phyloP scores from a whole-genome alignment of 2,888 invertebrate species.

The Phengaris alcon region DNA sequence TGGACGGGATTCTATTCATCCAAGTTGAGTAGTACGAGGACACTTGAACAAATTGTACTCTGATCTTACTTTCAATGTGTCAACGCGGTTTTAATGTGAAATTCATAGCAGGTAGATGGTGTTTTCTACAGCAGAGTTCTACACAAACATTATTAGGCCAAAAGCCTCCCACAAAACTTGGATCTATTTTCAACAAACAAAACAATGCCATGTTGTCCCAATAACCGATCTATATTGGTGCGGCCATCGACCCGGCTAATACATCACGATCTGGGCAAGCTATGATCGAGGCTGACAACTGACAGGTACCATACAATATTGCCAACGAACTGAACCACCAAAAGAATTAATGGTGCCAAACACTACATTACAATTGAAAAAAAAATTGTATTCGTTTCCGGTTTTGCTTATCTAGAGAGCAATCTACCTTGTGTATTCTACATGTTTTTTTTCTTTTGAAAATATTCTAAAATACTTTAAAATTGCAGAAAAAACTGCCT shows the following conservation, averaged over 20 bases:
- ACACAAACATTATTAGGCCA: neutral
- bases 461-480: too few relatives aligned
- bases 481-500: too few relatives aligned
- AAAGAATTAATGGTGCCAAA: neutral
- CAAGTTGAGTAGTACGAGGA: too few relatives aligned
- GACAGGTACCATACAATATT: conserved; percentile 8
- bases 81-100: neutral
- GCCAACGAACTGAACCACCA: neutral
- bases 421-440: neutral
- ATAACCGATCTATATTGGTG: conserved; percentile 12
- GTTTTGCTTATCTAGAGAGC: neutral
- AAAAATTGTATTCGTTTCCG: neutral
- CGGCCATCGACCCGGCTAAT: conserved; percentile 18
- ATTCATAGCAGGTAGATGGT: too few relatives aligned
- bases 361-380: neutral
- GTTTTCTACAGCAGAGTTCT: too few relatives aligned
- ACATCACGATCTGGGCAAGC: neutral
- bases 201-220: conserved; percentile 25
- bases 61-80: too few relatives aligned
- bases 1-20: too few relatives aligned
- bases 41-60: too few relatives aligned
- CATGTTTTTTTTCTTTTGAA: too few relatives aligned
- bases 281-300: conserved; percentile 18
- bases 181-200: neutral
- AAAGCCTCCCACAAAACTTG: neutral